A percentile compares a stretch with the other conserved stretches of the same genome.
phyloP scores from a whole-genome alignment of 2,888 invertebrate genomes.

The Coleophora deauratella region DNA sequence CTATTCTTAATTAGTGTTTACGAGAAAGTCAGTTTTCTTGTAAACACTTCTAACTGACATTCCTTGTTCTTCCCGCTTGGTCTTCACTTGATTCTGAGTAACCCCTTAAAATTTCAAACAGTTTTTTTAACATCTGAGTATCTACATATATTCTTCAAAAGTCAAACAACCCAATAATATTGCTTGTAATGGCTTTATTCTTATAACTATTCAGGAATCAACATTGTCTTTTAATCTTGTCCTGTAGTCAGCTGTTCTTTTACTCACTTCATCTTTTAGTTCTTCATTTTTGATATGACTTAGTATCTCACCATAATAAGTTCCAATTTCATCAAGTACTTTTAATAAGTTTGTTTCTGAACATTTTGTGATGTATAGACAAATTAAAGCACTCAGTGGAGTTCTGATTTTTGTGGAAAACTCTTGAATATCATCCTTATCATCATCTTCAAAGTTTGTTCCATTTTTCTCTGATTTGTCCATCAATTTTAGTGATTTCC shows the following conservation, averaged over 20 bases:
- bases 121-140: no score
- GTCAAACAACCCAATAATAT: no score
- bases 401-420: slow-evolving; percentile 41
- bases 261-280: slow-evolving; percentile 29
- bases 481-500: slow-evolving; percentile 39
- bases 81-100: no score
- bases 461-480: slow-evolving; percentile 35
- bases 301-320: slow-evolving; percentile 43
- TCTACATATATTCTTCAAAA: no score
- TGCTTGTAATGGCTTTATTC: no score
- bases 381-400: slow-evolving; percentile 38
- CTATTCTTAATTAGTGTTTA: no score
- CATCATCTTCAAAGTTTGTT: slow-evolving; percentile 38
- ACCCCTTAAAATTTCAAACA: no score
- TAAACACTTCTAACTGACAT: no score
- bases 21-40: no score
- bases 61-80: no score
- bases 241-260: slow-evolving; percentile 37
- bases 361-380: slow-evolving; percentile 46
- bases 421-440: slow-evolving; percentile 35
- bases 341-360: slow-evolving; percentile 34
- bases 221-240: slow-evolving; percentile 44
- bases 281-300: slow-evolving; percentile 31
- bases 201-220: slow-evolving; percentile 31
- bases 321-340: slow-evolving; percentile 35